Conservation (phyloP, 2,888 invertebrate species). For the Lampropteryx suffumata region DNA sequence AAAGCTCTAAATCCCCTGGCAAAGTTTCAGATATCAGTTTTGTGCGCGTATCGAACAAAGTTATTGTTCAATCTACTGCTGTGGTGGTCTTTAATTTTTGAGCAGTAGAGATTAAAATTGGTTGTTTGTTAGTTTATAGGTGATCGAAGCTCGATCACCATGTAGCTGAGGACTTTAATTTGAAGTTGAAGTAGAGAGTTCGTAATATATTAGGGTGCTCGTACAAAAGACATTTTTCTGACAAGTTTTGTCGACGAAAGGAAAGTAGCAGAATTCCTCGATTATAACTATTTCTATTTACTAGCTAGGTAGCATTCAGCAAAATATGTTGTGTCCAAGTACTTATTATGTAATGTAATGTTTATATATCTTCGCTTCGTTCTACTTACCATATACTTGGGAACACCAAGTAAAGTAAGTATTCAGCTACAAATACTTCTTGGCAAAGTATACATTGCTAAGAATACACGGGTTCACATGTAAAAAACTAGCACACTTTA, state of each 20-base stretch:
- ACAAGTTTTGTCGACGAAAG: no score
- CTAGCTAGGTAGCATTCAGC: no score
- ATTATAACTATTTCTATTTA: no score
- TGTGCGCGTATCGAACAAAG: slow-evolving; percentile 38
- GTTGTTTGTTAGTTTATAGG: slow-evolving; percentile 14
- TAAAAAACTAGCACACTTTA: slow-evolving; percentile 15
- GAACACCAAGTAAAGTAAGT: no score
- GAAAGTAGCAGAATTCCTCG: no score
- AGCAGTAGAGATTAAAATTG: slow-evolving; percentile 3
- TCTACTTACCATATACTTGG: no score
- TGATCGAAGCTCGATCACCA: slow-evolving; percentile 40
- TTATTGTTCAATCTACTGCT: slow-evolving; percentile 33
- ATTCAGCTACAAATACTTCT: no score
- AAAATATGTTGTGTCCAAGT: no score
- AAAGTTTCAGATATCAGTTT: slow-evolving; percentile 22
- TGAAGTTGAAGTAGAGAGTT: slow-evolving; percentile 33
- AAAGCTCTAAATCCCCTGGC: slow-evolving; percentile 21
- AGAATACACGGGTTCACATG: neutral
- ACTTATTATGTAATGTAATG: no score
- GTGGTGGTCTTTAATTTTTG: neutral
- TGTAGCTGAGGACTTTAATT: slow-evolving; percentile 33
- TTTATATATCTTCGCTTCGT: no score
- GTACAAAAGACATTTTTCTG: neutral
- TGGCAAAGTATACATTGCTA: no score
- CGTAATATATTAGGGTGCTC: slow-evolving; percentile 7